Conservation (phyloP, 2,113 vertebrate genomes). For the Datnioides undecimradiatus region DNA sequence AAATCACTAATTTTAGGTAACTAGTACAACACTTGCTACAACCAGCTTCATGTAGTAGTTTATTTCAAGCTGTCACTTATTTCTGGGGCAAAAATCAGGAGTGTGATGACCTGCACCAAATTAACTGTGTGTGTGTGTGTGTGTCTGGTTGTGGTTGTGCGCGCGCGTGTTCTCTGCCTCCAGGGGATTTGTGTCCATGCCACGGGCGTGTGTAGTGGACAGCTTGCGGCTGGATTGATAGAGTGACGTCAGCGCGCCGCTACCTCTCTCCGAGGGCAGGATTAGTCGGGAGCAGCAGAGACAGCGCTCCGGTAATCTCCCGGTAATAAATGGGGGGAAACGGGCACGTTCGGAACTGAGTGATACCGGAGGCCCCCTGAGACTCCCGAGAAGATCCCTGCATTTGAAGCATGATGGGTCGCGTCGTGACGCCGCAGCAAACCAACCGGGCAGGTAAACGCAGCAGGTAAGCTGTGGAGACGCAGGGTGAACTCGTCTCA, state of each 20-base stretch:
- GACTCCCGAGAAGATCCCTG: slow-evolving; percentile 18
- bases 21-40: too few relatives aligned
- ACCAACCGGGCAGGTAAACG: slow-evolving; percentile 61
- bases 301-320: slow-evolving; percentile 83
- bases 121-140: slow-evolving; percentile 1
- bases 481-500: slow-evolving; percentile 45
- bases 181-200: slow-evolving; percentile 74
- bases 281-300: slow-evolving; percentile 82
- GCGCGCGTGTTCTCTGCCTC: slow-evolving; percentile 27
- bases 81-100: slow-evolving; percentile 6
- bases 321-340: slow-evolving; percentile 73
- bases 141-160: slow-evolving; percentile 13
- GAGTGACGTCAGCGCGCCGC: slow-evolving; percentile 79
- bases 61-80: slow-evolving; percentile 1
- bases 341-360: slow-evolving; percentile 68
- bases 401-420: slow-evolving; percentile 52
- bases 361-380: slow-evolving; percentile 46
- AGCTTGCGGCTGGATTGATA: slow-evolving; percentile 76
- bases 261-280: slow-evolving; percentile 80
- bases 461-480: slow-evolving; percentile 71
- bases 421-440: slow-evolving; percentile 43
- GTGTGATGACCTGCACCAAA: slow-evolving; percentile 19
- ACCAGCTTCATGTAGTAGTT: too few relatives aligned
- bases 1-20: too few relatives aligned
- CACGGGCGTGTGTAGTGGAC: slow-evolving; percentile 64